Evolutionary conservation across 2,797 vertebrate species (phyloP), one percentile per base, ranked within the genome.

Genomic region (Spinus olivaceus): DNA sequence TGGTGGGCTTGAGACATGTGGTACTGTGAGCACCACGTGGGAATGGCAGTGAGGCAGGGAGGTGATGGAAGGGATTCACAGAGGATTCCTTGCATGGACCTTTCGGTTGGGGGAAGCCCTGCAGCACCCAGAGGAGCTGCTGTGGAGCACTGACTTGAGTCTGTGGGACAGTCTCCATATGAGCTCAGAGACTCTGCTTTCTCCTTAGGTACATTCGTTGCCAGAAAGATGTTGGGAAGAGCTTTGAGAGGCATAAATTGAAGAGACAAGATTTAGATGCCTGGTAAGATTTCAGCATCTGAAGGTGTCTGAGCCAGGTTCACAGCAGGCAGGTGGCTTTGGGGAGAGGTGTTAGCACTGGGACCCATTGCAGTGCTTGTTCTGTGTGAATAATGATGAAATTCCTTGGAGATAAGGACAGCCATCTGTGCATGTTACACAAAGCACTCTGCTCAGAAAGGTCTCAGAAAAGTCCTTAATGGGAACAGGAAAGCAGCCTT

Each of bases 231-330:
- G 98, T 97, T 0, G 99, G 99, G 37, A 98, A 98, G 93, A 99
- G 98, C 96, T 99, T 99, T 66, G 99, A 99, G 94, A 98, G 99
- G 89, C 99, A 99, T 81, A 99, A 99, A 92, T 90, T 99, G 93
- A 99, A 99, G 96, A 98, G 99, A 50, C 99, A 99, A 96, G 99
- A 99, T 92, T 90, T 98, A 1, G 99, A 99, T 69, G 99, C 99
- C 64, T 99, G 99, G 99, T 99, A 94, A 98, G 96, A 35, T 35
- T 1, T 17, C 27, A 32, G 24, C 30, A 22, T 11, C 60, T 57
- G 79, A 65, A n/a, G 37, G 1, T 19, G 27, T 10, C 57, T 11
- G 9, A 72, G 14, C 32, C 28, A 3, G 2, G 14, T 13, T 64
- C 4, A 15, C 37, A 35, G 69, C 27, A 15, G 69, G 51, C 21